Percentiles rank a stretch among this genome's conserved stretches.
Conservation (phyloP, 2,797 vertebrate genomes). For the Capromys pilorides region DNA sequence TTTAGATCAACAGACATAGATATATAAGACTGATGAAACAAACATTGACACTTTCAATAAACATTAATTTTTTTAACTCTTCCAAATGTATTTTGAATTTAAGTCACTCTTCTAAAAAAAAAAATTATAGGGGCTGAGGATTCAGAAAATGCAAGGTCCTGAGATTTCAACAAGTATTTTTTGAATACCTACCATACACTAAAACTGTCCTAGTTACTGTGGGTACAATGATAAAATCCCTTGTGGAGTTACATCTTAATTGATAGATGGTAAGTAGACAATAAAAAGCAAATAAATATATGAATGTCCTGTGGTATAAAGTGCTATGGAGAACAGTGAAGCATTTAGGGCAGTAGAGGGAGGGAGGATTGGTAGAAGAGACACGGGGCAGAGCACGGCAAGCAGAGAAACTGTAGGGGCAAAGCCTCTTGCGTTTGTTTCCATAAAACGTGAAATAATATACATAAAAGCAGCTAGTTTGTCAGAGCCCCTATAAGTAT, state of each 20-base stretch:
- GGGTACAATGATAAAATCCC: neutral
- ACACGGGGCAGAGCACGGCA: neutral
- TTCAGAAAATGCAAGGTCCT: no score
- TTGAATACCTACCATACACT: neutral
- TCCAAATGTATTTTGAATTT: no score
- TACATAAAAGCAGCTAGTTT: neutral
- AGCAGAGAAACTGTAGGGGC: neutral
- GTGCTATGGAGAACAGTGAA: neutral
- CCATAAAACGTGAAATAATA: neutral
- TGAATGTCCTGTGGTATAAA: neutral
- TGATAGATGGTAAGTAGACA: neutral
- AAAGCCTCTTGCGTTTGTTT: constrained; percentile 41
- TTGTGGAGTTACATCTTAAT: neutral
- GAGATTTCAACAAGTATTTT: no score
- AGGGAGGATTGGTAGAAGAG: neutral
- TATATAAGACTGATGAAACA: no score
- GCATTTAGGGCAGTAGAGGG: neutral
- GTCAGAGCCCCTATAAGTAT: neutral
- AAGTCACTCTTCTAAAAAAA: no score
- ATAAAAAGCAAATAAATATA: neutral
- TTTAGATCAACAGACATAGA: no score
- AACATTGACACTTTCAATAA: no score
- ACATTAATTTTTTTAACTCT: no score
- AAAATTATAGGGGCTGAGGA: no score
- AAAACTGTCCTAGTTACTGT: neutral